Conservation (phyloP, 2,113 vertebrate genomes). For the Corythaixoides concolor region DNA sequence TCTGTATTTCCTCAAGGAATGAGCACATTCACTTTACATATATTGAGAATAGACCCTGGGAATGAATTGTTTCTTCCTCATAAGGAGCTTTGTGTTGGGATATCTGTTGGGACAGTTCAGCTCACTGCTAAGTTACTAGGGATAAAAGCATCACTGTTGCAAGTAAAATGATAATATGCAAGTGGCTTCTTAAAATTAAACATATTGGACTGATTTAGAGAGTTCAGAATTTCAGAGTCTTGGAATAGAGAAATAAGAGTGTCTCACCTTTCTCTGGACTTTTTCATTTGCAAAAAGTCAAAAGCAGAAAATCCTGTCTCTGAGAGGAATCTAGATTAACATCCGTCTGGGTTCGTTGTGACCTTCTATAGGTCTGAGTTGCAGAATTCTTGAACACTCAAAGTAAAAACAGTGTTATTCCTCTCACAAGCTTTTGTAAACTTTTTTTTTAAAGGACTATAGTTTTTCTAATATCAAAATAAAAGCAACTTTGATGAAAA, state of each 20-base stretch:
- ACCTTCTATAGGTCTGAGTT: background rate
- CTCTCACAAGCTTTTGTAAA: background rate
- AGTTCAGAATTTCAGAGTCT: conserved; percentile 10
- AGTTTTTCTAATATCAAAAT: background rate
- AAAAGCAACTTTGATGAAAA: background rate
- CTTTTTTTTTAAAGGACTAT: background rate
- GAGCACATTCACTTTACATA: conserved; percentile 19
- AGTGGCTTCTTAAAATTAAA: background rate
- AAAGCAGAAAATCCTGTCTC: background rate
- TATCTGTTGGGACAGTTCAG: background rate
- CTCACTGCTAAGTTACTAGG: background rate
- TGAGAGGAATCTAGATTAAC: background rate
- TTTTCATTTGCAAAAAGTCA: background rate
- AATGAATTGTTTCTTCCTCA: conserved; percentile 41
- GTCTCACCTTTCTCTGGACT: background rate
- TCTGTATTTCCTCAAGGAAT: conserved; percentile 31
- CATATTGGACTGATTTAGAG: background rate
- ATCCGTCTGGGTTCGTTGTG: background rate
- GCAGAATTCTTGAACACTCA: background rate
- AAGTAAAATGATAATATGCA: background rate
- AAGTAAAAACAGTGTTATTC: background rate
- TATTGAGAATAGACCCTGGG: conserved; percentile 3
- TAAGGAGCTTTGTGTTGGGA: background rate
- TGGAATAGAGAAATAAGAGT: background rate
- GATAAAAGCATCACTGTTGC: background rate